Evolutionary conservation across 2,797 vertebrate species (phyloP).

Genomic region (Kryptolebias ocellatus): DNA sequence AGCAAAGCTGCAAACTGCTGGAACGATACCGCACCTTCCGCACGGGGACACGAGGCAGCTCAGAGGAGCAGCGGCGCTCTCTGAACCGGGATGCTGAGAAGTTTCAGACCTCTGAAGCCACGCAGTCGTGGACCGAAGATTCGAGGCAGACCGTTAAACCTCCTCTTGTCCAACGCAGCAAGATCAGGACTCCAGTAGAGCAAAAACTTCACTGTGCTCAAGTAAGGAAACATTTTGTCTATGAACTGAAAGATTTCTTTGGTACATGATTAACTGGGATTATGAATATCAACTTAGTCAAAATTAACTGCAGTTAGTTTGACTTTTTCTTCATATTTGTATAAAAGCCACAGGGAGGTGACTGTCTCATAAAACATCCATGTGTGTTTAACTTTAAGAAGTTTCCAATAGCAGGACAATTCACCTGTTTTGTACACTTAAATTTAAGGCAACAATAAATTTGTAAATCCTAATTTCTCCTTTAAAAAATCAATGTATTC

Average conservation of each 20-base stretch:
- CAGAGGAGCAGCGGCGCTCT: constrained; percentile 8
- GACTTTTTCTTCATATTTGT: too few species aligned
- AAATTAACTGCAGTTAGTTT: too few species aligned
- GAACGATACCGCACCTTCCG: constrained; percentile 24
- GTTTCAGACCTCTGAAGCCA: constrained; percentile 14
- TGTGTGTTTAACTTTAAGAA: too few species aligned
- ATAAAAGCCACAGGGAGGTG: too few species aligned
- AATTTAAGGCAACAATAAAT: too few species aligned
- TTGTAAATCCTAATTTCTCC: too few species aligned
- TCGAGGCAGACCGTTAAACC: constrained; percentile 16
- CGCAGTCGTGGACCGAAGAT: constrained; percentile 9
- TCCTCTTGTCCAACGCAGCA: background rate
- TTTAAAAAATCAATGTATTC: too few species aligned
- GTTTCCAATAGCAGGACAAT: too few species aligned
- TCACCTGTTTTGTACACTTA: too few species aligned
- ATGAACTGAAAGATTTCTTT: background rate
- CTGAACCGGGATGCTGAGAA: background rate
- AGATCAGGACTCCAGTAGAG: constrained; percentile 9
- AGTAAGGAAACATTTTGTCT: constrained; percentile 50
- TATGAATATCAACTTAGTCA: too few species aligned
- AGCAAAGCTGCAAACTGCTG: constrained; percentile 44
- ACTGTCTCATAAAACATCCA: too few species aligned
- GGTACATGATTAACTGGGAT: too few species aligned
- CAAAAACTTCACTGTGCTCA: constrained; percentile 15
- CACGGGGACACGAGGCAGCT: background rate